These are phyloP conservation scores for Apocrypta bakeri DNA, from an alignment of 1,140 invertebrate species.

Conservation along the genomic window DNA sequence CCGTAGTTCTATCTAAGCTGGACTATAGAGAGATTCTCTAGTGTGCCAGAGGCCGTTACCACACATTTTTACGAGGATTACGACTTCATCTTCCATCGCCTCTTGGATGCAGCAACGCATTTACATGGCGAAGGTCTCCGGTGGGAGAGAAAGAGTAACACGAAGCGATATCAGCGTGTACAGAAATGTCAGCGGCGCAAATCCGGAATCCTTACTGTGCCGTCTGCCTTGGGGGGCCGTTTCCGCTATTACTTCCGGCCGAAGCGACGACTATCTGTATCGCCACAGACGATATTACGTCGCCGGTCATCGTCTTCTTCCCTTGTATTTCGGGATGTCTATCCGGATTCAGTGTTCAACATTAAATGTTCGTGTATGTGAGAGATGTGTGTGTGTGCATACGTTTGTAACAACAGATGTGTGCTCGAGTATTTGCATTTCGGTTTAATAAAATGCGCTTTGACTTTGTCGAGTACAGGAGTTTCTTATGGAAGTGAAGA, in stretches of 20 bases:
- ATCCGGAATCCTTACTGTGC: neutral
- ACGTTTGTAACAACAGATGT: too few relatives aligned
- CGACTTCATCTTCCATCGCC: neutral
- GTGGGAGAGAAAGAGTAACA: neutral
- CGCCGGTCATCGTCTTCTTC: neutral
- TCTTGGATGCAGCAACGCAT: neutral
- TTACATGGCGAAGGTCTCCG: neutral
- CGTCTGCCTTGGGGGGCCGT: neutral
- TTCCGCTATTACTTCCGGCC: slow-evolving; percentile 44
- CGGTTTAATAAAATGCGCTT: too few relatives aligned
- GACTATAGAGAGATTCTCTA: too few relatives aligned
- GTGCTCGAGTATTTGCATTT: too few relatives aligned
- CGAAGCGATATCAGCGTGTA: neutral
- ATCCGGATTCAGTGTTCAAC: too few relatives aligned
- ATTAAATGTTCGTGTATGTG: too few relatives aligned
- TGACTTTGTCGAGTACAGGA: too few relatives aligned
- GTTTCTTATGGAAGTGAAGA: too few relatives aligned
- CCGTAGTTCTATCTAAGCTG: neutral
- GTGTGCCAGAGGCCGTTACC: neutral
- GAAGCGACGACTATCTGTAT: neutral
- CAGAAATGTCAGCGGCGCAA: neutral
- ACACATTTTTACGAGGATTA: neutral
- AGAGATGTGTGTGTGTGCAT: too few relatives aligned
- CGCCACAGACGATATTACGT: slow-evolving; percentile 11
- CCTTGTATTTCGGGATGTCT: neutral